These are phyloP conservation scores for Elaeidobius kamerunicus DNA, from an alignment of 2,888 invertebrate genomes.

Conservation along the genomic window DNA sequence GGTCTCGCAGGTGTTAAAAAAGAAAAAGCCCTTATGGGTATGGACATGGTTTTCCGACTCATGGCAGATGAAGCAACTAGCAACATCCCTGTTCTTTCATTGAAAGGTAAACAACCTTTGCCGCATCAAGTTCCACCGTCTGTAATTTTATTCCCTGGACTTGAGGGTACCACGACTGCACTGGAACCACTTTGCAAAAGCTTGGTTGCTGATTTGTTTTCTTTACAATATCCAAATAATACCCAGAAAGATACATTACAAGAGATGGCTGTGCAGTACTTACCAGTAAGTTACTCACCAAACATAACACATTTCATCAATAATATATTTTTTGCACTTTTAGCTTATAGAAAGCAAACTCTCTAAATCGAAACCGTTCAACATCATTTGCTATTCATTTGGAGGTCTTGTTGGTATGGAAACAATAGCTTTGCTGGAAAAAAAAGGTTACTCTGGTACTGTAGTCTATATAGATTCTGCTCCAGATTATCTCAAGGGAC, in stretches of 20 bases:
- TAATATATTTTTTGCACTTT: too few relatives aligned
- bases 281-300: slow-evolving; percentile 58
- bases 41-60: slow-evolving; percentile 51
- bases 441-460: slow-evolving; percentile 60
- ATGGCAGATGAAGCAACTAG: slow-evolving; percentile 5
- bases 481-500: slow-evolving; percentile 60
- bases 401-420: slow-evolving; percentile 78
- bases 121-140: slow-evolving; percentile 41
- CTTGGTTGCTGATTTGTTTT: slow-evolving; percentile 54
- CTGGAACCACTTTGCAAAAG: slow-evolving; percentile 55
- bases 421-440: slow-evolving; percentile 69
- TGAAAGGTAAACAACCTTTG: slow-evolving; percentile 6
- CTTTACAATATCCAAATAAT: slow-evolving; percentile 56
- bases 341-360: too few relatives aligned
- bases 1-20: slow-evolving; percentile 22
- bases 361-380: slow-evolving; percentile 52
- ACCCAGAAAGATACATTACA: slow-evolving; percentile 50
- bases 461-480: slow-evolving; percentile 79
- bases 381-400: slow-evolving; percentile 84
- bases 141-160: slow-evolving; percentile 64
- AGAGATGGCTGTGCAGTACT: slow-evolving; percentile 53
- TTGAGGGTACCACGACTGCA: slow-evolving; percentile 61
- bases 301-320: too few relatives aligned
- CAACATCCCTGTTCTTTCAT: slow-evolving; percentile 3
- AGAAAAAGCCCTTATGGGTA: slow-evolving; percentile 44